phyloP scores from a whole-genome alignment of 1,140 invertebrate genomes.

The Ladona fulva region DNA sequence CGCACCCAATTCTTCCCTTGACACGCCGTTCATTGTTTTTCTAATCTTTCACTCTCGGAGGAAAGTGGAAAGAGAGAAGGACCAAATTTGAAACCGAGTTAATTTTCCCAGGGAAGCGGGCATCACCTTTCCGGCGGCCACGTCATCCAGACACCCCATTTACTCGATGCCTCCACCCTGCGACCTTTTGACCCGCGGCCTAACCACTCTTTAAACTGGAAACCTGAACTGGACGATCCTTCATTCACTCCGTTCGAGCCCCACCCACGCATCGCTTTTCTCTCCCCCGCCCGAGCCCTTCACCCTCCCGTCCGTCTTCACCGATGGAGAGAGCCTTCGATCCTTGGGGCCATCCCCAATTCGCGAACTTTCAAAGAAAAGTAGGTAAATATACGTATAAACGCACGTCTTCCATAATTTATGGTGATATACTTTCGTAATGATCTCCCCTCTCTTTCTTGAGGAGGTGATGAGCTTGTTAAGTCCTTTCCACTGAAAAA shows the following conservation, averaged over 20 bases:
- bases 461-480: no score
- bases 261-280: background rate
- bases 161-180: background rate
- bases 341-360: background rate
- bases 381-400: background rate
- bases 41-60: no score
- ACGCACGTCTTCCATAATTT: background rate
- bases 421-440: background rate
- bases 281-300: background rate
- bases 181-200: background rate
- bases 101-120: background rate
- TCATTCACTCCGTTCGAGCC: background rate
- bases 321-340: background rate
- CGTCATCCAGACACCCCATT: background rate
- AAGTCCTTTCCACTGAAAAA: no score
- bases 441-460: background rate
- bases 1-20: background rate
- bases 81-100: background rate
- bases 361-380: background rate
- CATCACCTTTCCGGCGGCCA: background rate
- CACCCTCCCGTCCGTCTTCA: background rate
- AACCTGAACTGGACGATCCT: background rate
- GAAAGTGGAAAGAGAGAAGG: background rate
- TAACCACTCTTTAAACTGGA: constrained; percentile 5
- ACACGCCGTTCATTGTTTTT: background rate